Base-by-base conservation (phyloP, 2,797 vertebrate species). In the Malacoraja senta region DNA sequence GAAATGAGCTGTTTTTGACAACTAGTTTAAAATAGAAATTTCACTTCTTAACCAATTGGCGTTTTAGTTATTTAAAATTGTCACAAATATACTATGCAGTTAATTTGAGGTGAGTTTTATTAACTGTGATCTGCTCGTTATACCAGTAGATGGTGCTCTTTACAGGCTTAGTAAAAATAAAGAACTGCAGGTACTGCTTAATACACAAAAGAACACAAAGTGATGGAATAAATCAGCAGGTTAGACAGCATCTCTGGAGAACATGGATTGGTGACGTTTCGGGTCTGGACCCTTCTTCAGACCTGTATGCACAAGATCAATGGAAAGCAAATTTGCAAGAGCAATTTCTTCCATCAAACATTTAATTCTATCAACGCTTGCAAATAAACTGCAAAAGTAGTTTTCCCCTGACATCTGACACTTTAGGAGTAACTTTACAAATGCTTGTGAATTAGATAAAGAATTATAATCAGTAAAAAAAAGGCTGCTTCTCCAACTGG, bases 91-190 rank as follows among this genome's bases (percentile, higher is more conserved):
- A 26, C 13, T 26, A 1, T 29, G 29, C 1, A 58, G 10, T 9
- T 83, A 9, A 53, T 4, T 29, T 53, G 13, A 58, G 24, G 0
- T 29, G 44, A n/a, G 53, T 84, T 84, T 61, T 13, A n/a, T 84
- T 4, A 7, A 29, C 10, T 38, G 81, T 26, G 12, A 8, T 15
- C 53, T 61, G 81, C 53, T 61, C 12, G 12, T n/a, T 84, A 26
- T 61, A 61, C 80, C 81, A 84, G 53, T 61, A 61, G 81, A 84
- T 61, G 81, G 81, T 61, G 81, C 81, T 84, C 53, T 84, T 61
- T n/a, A 29, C 53, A 61, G 2, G 2, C 13, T 1, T 84, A 24
- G 4, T 53, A 4, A 4, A 53, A 53, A 53, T 53, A 53, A 53
- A 53, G 44, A 53, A 53, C 44, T 53, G 44, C 44, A 53, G 44